Evolutionary conservation across 1,140 invertebrate genomes (phyloP), one percentile per base, ranked within the genome.

Genomic region (Tenebrio molitor): DNA sequence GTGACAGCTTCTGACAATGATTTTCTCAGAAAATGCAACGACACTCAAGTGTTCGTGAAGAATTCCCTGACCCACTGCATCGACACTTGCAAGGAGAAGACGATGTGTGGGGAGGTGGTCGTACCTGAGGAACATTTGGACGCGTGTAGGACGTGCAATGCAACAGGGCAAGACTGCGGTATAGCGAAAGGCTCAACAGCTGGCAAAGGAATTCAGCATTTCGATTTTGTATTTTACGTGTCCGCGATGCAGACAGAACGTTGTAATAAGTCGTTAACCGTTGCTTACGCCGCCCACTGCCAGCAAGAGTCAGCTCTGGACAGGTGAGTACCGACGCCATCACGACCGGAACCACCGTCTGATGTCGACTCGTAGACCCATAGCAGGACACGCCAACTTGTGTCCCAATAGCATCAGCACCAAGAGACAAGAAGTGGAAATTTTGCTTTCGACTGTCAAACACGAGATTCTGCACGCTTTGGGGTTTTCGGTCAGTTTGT

Each of bases 401-500:
- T 99, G 98, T 81, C 97, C 97, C 0, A 89, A 92, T n/a, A 95
- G 95, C 77, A 93, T 99, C 42, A 96, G 94, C 77, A 97, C 94
- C 10, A 96, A 96, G 80, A 89, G 91, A 23, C 94, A 98, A 79
- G 97, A 99, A 79, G 84, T 97, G 68, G 93, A 97, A 77, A 96
- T 96, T 10, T 87, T 99, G 1, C 85, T 99, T 72, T 97, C 97
- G 16, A 99, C 97, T 0, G 95, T 99, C 0, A 99, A 99, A 84
- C 98, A 99, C 85, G 98, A 99, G 84, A 99, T 99, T 81, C 86
- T 99, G 0, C 98, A 99, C 86, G 97, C 97, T 0, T 85, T 99
- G 25, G 97, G 96, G 0, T 98, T 99, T 85, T 97, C 96, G 5
- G 93, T 97, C 0, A 96, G 95, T 50, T 86, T 99, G 7, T 99